Evolutionary conservation across 2,113 vertebrate species (phyloP).

Genomic region (Otolemur garnettii): DNA sequence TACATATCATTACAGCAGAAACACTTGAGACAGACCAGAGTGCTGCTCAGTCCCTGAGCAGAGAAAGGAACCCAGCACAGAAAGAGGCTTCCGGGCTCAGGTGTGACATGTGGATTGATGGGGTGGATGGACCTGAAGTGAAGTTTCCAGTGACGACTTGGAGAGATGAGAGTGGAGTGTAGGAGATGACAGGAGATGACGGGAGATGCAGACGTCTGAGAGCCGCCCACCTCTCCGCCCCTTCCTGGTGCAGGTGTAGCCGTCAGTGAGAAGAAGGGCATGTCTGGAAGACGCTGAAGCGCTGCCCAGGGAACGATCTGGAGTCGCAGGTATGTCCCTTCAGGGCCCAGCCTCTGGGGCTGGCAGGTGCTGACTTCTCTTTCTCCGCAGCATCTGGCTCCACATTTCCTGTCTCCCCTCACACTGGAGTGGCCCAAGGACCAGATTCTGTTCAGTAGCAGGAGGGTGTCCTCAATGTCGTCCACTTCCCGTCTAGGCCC

Average conservation of each 20-base stretch:
- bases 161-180: neutral
- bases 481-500: neutral
- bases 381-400: neutral
- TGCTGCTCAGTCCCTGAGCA: neutral
- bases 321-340: neutral
- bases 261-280: neutral
- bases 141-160: neutral
- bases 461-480: neutral
- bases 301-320: neutral
- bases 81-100: neutral
- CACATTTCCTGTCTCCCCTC: neutral
- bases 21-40: neutral
- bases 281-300: neutral
- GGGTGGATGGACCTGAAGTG: neutral
- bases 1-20: neutral
- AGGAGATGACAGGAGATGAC: neutral
- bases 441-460: neutral
- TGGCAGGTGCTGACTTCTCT: neutral
- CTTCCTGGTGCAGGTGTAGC: neutral
- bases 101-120: neutral
- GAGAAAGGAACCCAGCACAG: neutral
- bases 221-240: neutral
- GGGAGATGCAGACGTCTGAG: neutral
- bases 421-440: neutral
- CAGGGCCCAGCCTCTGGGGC: neutral